Evolutionary conservation across 1,140 invertebrate genomes (phyloP).

Genomic region (Acromyrmex charruanus): DNA sequence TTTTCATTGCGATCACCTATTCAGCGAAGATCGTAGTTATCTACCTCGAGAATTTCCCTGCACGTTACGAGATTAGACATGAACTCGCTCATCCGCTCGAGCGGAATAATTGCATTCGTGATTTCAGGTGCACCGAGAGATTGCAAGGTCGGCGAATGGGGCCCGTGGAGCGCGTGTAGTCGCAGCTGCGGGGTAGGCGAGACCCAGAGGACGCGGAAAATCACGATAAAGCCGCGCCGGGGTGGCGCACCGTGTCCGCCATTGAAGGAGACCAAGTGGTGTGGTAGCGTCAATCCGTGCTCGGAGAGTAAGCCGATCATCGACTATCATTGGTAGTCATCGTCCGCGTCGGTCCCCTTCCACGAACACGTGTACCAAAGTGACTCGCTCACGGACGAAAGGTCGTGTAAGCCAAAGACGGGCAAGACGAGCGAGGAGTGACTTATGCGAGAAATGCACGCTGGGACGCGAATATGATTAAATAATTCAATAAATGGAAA

Average conservation of each 20-base stretch:
- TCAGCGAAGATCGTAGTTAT: slow-evolving; percentile 30
- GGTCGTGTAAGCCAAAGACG: slow-evolving; percentile 2
- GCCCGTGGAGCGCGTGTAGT: slow-evolving; percentile 94
- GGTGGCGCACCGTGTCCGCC: slow-evolving; percentile 93
- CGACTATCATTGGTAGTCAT: slow-evolving; percentile 81
- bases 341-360: slow-evolving; percentile 11
- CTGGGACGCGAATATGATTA: slow-evolving; percentile 24
- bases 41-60: slow-evolving; percentile 19
- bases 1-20: slow-evolving; percentile 14
- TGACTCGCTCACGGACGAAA: slow-evolving; percentile 45
- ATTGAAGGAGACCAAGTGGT: slow-evolving; percentile 94
- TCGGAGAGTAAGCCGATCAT: slow-evolving; percentile 75
- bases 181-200: slow-evolving; percentile 95
- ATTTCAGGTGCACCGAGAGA: slow-evolving; percentile 88
- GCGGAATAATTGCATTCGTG: slow-evolving; percentile 64
- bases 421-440: slow-evolving; percentile 32
- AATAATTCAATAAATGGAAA: slow-evolving; percentile 13
- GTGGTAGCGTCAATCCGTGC: slow-evolving; percentile 92
- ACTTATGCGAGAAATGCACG: slow-evolving; percentile 17
- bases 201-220: slow-evolving; percentile 91
- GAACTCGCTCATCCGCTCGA: slow-evolving; percentile 27
- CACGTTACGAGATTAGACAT: slow-evolving; percentile 50
- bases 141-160: slow-evolving; percentile 95
- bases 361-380: slow-evolving; percentile 60
- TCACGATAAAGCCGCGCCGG: slow-evolving; percentile 91